phyloP scores from a whole-genome alignment of 2,888 invertebrate species.

The Eurois occulta region DNA sequence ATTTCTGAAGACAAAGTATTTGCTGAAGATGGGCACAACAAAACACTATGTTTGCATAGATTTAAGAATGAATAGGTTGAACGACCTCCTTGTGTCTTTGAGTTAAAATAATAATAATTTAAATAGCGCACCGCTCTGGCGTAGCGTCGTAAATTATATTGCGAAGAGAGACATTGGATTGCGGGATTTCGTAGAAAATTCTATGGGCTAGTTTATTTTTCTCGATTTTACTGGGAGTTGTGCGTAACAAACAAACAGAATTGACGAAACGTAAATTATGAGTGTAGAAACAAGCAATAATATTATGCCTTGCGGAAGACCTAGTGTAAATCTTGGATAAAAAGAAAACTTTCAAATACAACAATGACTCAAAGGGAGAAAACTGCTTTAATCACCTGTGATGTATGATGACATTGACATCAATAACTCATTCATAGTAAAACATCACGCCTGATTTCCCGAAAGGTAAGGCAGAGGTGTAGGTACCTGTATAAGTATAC shows the following conservation, averaged over 20 bases:
- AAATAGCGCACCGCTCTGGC: constrained; percentile 58
- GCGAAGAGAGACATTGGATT: constrained; percentile 61
- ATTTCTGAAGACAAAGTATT: constrained; percentile 45
- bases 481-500: background rate
- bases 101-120: constrained; percentile 69
- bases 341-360: background rate
- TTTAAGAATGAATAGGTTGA: constrained; percentile 77
- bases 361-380: background rate
- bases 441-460: background rate
- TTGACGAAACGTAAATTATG: background rate
- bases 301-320: background rate
- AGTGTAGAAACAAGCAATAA: constrained; percentile 1
- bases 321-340: background rate
- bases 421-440: background rate
- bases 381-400: background rate
- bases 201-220: constrained; percentile 7
- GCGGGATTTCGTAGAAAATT: constrained; percentile 9
- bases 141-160: constrained; percentile 70
- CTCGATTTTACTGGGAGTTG: constrained; percentile 6
- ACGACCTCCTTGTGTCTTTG: constrained; percentile 71
- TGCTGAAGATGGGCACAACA: constrained; percentile 36
- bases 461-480: background rate
- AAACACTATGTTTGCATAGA: constrained; percentile 42
- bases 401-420: background rate
- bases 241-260: background rate